Base-by-base conservation (phyloP, 2,888 invertebrate species). In the Adelphocoris suturalis region DNA sequence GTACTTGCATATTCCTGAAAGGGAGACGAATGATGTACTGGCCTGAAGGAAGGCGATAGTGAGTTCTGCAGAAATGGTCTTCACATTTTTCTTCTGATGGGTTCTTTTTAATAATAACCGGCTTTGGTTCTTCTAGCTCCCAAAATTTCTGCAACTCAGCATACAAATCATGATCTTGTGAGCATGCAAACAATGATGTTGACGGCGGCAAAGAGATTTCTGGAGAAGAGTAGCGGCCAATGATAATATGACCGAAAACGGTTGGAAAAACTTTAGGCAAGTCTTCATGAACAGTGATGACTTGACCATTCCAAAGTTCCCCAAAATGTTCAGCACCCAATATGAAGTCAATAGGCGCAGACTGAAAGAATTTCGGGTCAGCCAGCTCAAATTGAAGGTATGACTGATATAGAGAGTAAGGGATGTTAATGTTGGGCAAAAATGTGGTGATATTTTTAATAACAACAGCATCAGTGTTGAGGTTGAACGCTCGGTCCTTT, bases 61-160 rank as follows among this genome's bases (percentile, higher is more conserved):
- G n/a, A n/a, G n/a, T n/a, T n/a, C n/a, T n/a, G n/a, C n/a, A n/a
- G n/a, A n/a, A n/a, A n/a, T n/a, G n/a, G n/a, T n/a, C n/a, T n/a
- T n/a, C n/a, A n/a, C n/a, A n/a, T n/a, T n/a, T n/a, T n/a, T n/a
- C n/a, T n/a, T n/a, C n/a, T n/a, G n/a, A n/a, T n/a, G n/a, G n/a
- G n/a, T n/a, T 92, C 92, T 81, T 61, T 0, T 52, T 81, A 9
- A 61, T 3, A 0, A n/a, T 37, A n/a, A 46, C 47, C 14, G 82
- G 61, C 61, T 37, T 61, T 0, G 81, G 81, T 48, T 89, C 89
- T 89, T 89, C 89, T 3, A 82, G 11, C 19, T 55, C 82, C 89
- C 82, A 89, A 46, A 89, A 89, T 27, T 28, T 9, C 19, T 52
- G 4, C 0, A 89, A 27, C 3, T 89, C 23, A 0, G 52, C 37